Percentiles rank a stretch among this genome's conserved stretches.
Evolutionary conservation across 1,140 invertebrate species (phyloP).

Genomic region (Zaprionus inermis): DNA sequence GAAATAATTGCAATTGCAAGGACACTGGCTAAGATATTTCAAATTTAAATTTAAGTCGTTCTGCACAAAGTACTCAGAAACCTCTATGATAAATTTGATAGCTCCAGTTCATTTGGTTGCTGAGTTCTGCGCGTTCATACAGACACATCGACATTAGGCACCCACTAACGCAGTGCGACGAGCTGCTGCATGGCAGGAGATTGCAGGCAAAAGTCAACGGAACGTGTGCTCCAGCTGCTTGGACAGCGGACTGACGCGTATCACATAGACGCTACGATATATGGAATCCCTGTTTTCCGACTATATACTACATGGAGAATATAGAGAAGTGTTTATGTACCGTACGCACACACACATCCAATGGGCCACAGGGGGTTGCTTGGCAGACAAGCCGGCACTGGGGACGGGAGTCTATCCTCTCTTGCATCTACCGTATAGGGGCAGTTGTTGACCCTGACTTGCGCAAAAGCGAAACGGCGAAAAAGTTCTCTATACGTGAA

Average conservation of each 20-base stretch:
- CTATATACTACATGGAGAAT: neutral
- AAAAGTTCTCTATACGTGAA: slow-evolving; percentile 19
- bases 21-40: no score
- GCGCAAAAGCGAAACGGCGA: slow-evolving; percentile 67
- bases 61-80: no score
- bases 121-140: neutral
- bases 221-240: neutral
- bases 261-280: neutral
- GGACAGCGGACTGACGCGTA: neutral
- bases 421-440: slow-evolving; percentile 54
- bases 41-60: no score
- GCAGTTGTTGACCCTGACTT: slow-evolving; percentile 81
- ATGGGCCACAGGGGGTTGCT: slow-evolving; percentile 58
- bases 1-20: neutral
- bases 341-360: slow-evolving; percentile 26
- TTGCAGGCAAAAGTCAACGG: neutral
- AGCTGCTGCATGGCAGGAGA: neutral
- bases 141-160: neutral
- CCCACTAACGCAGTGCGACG: neutral
- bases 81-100: no score
- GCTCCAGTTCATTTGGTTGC: no score
- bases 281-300: neutral
- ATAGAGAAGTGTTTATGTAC: slow-evolving; percentile 17
- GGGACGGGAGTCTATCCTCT: slow-evolving; percentile 19
- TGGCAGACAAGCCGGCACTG: slow-evolving; percentile 26